Evolutionary conservation across 37 sponge, comb jelly and placozoan genomes (phyloP).

Genomic region (Crambe crambe): DNA sequence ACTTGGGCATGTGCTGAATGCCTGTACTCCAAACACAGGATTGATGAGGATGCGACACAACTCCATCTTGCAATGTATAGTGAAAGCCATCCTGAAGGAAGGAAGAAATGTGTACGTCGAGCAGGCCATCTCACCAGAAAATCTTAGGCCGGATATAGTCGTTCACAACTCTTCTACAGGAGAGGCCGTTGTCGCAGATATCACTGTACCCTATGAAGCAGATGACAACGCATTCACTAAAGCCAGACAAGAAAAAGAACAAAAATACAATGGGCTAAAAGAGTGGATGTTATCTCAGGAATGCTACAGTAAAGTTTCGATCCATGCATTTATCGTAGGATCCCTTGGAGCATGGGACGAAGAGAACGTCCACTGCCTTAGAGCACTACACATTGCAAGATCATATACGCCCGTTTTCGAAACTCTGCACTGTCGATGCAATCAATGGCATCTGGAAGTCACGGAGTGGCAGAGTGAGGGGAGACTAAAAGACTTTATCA

Average conservation of each 20-base stretch:
- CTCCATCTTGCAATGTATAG: slow-evolving; percentile 21
- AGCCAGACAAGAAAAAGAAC: slow-evolving; percentile 13
- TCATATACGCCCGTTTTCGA: slow-evolving; percentile 11
- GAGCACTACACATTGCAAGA: slow-evolving; percentile 8
- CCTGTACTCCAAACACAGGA: slow-evolving; percentile 17
- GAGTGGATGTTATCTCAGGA: not conserved
- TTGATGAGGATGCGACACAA: slow-evolving; percentile 37
- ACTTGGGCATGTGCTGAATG: slow-evolving; percentile 42
- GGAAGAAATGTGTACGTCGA: slow-evolving; percentile 11
- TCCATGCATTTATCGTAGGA: slow-evolving; percentile 16
- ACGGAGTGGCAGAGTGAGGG: not conserved
- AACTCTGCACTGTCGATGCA: slow-evolving; percentile 27
- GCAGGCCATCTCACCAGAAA: slow-evolving; percentile 23
- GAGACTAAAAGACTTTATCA: not conserved
- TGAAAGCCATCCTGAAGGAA: slow-evolving; percentile 8
- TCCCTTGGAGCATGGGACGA: slow-evolving; percentile 30
- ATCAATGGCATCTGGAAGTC: slow-evolving; percentile 11
- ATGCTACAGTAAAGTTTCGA: not conserved
- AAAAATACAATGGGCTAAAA: slow-evolving; percentile 9
- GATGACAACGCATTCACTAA: not conserved
- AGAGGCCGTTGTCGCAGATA: slow-evolving; percentile 17
- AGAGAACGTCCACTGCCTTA: slow-evolving; percentile 10
- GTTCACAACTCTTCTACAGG: not conserved
- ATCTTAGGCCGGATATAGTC: slow-evolving; percentile 31
- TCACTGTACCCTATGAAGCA: slow-evolving; percentile 35